These are phyloP conservation scores for Callocephalon fimbriatum DNA, from an alignment of 2,113 vertebrate species.

Conservation along the genomic window DNA sequence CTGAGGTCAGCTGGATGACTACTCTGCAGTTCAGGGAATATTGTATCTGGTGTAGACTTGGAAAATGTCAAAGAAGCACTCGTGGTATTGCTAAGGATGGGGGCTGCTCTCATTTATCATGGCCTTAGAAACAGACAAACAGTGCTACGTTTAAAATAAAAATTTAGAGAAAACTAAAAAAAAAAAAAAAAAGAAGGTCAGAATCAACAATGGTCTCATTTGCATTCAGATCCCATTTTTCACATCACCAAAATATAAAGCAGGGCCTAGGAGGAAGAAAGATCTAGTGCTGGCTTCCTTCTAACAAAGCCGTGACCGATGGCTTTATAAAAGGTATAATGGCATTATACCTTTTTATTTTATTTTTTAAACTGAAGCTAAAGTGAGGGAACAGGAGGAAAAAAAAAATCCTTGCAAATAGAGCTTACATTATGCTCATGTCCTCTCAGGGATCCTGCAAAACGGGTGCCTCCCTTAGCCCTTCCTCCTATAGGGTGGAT, in stretches of 20 bases:
- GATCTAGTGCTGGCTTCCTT: neutral
- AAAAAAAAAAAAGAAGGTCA: neutral
- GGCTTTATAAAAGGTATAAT: neutral
- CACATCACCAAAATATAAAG: constrained; percentile 5
- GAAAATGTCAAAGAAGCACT: neutral
- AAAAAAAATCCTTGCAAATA: neutral
- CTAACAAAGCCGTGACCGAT: neutral
- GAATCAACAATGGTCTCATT: neutral
- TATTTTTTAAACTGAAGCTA: neutral
- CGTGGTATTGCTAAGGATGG: neutral
- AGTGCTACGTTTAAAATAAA: neutral
- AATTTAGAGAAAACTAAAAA: neutral
- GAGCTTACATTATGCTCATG: neutral
- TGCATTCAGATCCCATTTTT: neutral
- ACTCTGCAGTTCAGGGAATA: neutral
- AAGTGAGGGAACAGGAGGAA: neutral
- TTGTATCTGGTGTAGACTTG: neutral
- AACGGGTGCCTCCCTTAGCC: neutral
- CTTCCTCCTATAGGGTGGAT: neutral
- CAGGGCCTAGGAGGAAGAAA: neutral
- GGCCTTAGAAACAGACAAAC: neutral
- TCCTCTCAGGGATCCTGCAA: neutral
- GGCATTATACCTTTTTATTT: neutral
- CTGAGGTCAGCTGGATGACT: neutral
- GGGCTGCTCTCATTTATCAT: neutral